Evolutionary conservation across 1,140 invertebrate genomes (phyloP), one percentile per base, ranked within the genome.

Genomic region (Brachionus sp.): DNA sequence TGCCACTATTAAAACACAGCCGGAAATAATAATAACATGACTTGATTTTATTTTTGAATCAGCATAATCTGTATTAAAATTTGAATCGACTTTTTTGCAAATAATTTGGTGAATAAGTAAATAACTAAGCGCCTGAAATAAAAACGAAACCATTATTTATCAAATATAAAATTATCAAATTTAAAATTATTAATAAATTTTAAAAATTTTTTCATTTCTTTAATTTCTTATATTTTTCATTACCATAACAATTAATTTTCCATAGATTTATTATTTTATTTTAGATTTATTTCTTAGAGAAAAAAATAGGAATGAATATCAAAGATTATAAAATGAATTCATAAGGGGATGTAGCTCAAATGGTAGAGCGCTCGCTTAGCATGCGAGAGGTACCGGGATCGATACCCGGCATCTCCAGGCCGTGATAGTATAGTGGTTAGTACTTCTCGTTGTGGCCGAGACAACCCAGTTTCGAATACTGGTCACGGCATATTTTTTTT

Each of bases 381-480:
- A 80, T 80, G 77, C 77, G 77, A 80, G 77, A 80, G 77, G 77
- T 80, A 80, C 77, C 77, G 77, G 77, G 77, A 80, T 80, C 77
- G 77, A 80, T 80, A 80, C 77, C 77, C 77, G 77, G 77, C 77
- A 80, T 80, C 77, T 80, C 77, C 77, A 80, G 7, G 93, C 93
- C 93, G 93, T 93, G 93, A 93, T 94, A 92, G 93, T 93, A 92
- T 93, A 94, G 93, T 94, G 93, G 93, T 95, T 93, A 93, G 93
- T 92, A 94, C 93, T 91, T 92, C 93, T 93, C 93, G 93, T 94
- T 94, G 93, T 94, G 93, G 93, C 93, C 93, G 93, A 93, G 93
- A 92, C 93, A 94, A 94, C 93, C 93, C 93, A 93, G 93, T 93
- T 94, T 94, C 93, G 93, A 94, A 94, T 94, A 93, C 93, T 94